Conservation (phyloP, 2,888 invertebrate genomes). For the Leptopilina syphax region DNA sequence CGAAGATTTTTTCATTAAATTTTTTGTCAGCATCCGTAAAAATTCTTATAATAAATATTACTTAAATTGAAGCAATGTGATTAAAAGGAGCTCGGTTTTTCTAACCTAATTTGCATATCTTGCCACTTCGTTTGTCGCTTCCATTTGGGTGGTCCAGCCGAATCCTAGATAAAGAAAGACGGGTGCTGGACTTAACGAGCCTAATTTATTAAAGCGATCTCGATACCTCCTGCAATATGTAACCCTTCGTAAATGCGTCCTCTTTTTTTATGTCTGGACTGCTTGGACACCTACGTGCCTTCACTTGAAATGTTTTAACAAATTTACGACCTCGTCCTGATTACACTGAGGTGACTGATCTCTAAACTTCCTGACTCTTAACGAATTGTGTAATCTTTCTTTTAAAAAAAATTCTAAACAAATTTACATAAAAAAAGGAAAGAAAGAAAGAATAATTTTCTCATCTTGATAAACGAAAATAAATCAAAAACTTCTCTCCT, state of each 20-base stretch:
- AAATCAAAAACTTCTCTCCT: background rate
- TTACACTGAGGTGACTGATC: conserved; percentile 33
- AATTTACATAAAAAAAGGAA: background rate
- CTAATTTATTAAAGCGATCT: conserved; percentile 57
- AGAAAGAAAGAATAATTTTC: background rate
- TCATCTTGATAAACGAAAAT: background rate
- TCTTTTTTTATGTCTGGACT: conserved; percentile 23
- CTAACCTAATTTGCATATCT: conserved; percentile 50
- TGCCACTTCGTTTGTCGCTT: conserved; percentile 44
- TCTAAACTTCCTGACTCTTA: conserved; percentile 36
- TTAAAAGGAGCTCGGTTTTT: conserved; percentile 43
- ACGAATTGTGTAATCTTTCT: conserved; percentile 18
- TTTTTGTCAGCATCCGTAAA: conserved; percentile 8
- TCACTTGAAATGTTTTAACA: conserved; percentile 23
- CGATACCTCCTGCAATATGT: conserved; percentile 45
- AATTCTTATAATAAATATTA: background rate
- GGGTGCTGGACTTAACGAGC: conserved; percentile 55
- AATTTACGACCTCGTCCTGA: conserved; percentile 36
- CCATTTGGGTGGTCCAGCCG: conserved; percentile 51
- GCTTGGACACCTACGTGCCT: conserved; percentile 34
- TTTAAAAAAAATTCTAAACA: background rate
- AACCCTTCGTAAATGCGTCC: conserved; percentile 35
- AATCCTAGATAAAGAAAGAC: conserved; percentile 49
- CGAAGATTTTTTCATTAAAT: background rate
- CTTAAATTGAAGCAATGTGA: conserved; percentile 30